A percentile compares a stretch with the other conserved stretches of the same genome.
Evolutionary conservation across 2,797 vertebrate species (phyloP).

Genomic region (Iguana delicatissima): DNA sequence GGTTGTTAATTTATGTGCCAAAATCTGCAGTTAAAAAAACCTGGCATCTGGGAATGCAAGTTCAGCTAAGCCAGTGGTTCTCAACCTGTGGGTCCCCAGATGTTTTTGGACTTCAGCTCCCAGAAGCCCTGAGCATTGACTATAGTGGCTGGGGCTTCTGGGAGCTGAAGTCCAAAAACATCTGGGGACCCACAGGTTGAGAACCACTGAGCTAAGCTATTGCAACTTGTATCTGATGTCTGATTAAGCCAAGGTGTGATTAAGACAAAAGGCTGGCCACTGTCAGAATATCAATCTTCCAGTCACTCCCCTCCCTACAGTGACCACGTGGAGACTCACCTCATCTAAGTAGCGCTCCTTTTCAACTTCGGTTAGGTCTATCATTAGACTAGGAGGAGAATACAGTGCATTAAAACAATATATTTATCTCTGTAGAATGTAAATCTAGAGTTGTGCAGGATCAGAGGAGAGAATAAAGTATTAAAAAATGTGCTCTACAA

Average conservation of each 20-base stretch:
- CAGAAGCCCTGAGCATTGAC: no score
- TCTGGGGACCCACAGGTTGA: no score
- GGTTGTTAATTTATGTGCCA: background rate
- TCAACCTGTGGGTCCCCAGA: no score
- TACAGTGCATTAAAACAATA: constrained; percentile 22
- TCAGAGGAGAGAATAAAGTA: background rate
- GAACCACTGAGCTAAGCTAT: background rate
- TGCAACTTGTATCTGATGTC: background rate
- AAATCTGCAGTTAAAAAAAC: background rate
- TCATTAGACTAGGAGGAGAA: constrained; percentile 80
- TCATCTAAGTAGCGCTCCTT: constrained; percentile 90
- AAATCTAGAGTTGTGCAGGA: background rate
- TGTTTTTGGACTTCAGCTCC: no score
- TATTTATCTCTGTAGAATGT: background rate
- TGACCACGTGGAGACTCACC: constrained; percentile 78
- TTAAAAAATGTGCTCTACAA: background rate
- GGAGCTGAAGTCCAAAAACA: no score
- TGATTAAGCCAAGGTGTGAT: background rate
- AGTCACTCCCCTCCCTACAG: background rate
- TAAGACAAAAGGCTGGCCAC: background rate
- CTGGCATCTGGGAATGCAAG: background rate
- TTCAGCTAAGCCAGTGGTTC: background rate
- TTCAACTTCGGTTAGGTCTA: constrained; percentile 88
- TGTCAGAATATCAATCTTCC: background rate
- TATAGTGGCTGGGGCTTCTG: no score